Evolutionary conservation across 2,888 invertebrate species (phyloP), one percentile per base, ranked within the genome.

Genomic region (Hypolimnas misippus): DNA sequence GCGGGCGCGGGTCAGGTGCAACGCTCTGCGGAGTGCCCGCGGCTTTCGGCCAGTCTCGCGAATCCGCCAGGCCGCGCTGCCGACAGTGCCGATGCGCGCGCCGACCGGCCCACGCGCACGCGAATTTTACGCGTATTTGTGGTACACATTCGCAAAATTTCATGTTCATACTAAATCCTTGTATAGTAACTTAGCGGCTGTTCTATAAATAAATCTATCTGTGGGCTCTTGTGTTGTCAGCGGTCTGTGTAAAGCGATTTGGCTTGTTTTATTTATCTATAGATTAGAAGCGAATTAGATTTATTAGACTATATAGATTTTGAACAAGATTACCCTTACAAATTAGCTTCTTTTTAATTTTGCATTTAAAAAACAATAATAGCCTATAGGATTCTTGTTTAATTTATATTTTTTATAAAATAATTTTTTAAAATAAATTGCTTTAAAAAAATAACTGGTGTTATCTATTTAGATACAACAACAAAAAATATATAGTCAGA

Each of bases 61-160:
- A 66, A 65, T 54, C 70, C 67, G 66, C 73, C 68, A 64, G 68
- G 52, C 52, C 56, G 51, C 62, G 58, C 60, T 62, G n/a, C n/a
- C n/a, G 76, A 73, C 86, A 89, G 89, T 88, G 82, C 82, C 82
- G 79, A 79, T 82, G 86, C 89, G 91, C 84, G 85, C 88, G 82
- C 82, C 83, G 86, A 64, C 81, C 77, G 74, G 78, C 84, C 83
- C 82, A 88, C 89, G 88, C 90, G 91, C 86, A 81, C 79, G 87
- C 86, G 80, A 86, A 86, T 71, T 68, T 29, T 33, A 75, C 79
- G 79, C 78, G 77, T 83, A 62, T 63, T 83, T 82, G 83, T 83
- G 73, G 77, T 72, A 77, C 73, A 72, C 67, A 76, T 76, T 76
- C 78, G 76, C 79, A 70, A 75, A 77, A 50, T 55, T 40, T 62